phyloP scores from a whole-genome alignment of 2,888 invertebrate species.

The Meteorus colon region DNA sequence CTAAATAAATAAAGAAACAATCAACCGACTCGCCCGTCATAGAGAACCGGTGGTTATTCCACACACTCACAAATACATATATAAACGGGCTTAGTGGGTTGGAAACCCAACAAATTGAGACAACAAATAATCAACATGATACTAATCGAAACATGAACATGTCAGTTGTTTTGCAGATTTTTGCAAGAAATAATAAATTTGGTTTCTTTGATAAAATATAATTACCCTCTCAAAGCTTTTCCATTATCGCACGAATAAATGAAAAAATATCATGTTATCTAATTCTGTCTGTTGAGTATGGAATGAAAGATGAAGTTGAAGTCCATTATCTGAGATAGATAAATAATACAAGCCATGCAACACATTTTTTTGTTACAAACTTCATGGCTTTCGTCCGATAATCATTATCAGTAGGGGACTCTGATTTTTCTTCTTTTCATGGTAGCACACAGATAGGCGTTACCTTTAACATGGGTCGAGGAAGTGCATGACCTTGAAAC shows the following conservation, averaged over 20 bases:
- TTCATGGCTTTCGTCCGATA: not conserved
- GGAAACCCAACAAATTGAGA: conserved; percentile 40
- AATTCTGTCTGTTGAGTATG: not conserved
- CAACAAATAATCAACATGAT: conserved; percentile 21
- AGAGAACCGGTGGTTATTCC: not conserved
- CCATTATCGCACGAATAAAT: not conserved
- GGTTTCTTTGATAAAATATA: not conserved
- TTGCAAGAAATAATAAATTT: conserved; percentile 7
- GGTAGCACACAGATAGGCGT: not conserved
- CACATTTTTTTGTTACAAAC: not conserved
- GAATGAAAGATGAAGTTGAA: not conserved
- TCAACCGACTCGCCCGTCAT: conserved; percentile 22
- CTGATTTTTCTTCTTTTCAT: not conserved
- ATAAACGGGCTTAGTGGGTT: conserved; percentile 38
- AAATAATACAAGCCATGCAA: not conserved
- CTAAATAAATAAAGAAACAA: conserved; percentile 11
- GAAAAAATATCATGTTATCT: not conserved
- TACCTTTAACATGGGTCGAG: not conserved
- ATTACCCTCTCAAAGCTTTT: not conserved
- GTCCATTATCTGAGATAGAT: not conserved
- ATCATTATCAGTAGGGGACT: not conserved
- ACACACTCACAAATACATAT: not conserved
- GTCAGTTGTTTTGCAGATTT: not conserved
- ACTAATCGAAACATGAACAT: not conserved
- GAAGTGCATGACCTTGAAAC: not conserved